phyloP scores from a whole-genome alignment of 2,113 vertebrate species.

The human (Homo sapiens) region DNA sequence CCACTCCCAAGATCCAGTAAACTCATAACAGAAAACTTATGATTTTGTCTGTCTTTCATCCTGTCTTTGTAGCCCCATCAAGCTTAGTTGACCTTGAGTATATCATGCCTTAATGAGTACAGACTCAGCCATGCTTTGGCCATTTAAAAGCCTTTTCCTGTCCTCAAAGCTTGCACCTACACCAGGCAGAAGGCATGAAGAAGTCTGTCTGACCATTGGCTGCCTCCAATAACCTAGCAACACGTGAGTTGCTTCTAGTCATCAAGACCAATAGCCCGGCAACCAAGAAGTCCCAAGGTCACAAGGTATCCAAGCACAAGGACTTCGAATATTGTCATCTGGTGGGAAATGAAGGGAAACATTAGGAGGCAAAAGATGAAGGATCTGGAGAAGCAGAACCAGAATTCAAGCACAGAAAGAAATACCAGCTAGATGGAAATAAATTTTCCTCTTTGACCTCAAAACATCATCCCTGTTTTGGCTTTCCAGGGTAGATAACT shows the following conservation, averaged over 20 bases:
- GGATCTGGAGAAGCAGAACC: neutral
- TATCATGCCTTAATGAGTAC: rapidly evolving
- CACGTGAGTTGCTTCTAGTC: neutral
- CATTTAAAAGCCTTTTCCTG: neutral
- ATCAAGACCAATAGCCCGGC: neutral
- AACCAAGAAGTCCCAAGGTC: constrained; percentile 5
- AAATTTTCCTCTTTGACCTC: neutral
- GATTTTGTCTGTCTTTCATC: neutral
- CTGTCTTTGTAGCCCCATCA: neutral
- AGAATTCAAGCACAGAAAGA: neutral
- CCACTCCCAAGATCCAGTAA: neutral
- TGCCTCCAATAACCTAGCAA: neutral
- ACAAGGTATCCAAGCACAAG: constrained; percentile 12
- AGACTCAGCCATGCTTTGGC: neutral
- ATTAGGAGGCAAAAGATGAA: neutral
- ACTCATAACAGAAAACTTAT: neutral
- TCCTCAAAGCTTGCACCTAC: neutral
- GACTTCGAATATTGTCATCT: neutral
- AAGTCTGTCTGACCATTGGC: neutral
- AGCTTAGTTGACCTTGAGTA: neutral
- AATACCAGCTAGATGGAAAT: neutral
- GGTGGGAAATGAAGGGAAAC: neutral
- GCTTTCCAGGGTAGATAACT: neutral
- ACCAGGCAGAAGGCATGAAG: neutral
- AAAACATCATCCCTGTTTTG: neutral